These are phyloP conservation scores for Oegoconia quadripuncta DNA, from an alignment of 2,888 invertebrate genomes.

Conservation along the genomic window DNA sequence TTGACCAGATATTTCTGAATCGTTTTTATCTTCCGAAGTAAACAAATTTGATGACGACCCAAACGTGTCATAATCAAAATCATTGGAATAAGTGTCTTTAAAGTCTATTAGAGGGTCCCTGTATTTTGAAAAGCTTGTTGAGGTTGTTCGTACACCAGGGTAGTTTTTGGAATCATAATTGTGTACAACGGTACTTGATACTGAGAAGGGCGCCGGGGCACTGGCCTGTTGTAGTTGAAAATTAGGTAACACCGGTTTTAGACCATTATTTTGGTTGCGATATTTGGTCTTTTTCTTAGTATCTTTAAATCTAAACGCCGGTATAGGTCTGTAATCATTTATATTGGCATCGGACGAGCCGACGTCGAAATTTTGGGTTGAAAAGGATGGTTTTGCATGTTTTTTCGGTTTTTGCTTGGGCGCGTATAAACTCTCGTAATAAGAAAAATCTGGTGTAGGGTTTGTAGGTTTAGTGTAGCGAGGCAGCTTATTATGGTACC, in stretches of 20 bases:
- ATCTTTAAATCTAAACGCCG: slow-evolving; percentile 50
- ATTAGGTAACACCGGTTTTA: slow-evolving; percentile 31
- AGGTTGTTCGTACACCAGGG: slow-evolving; percentile 25
- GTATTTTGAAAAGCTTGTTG: slow-evolving; percentile 40
- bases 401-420: slow-evolving; percentile 42
- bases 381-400: slow-evolving; percentile 35
- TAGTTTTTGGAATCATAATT: slow-evolving; percentile 56
- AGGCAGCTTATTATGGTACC: slow-evolving; percentile 42
- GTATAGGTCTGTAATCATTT: slow-evolving; percentile 48
- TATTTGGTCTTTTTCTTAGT: slow-evolving; percentile 38
- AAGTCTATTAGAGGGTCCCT: slow-evolving; percentile 53
- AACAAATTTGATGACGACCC: slow-evolving; percentile 57
- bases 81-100: slow-evolving; percentile 51
- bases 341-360: slow-evolving; percentile 33
- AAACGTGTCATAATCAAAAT: slow-evolving; percentile 57
- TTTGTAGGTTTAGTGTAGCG: slow-evolving; percentile 45
- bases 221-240: slow-evolving; percentile 44
- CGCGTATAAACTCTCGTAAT: slow-evolving; percentile 61
- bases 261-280: slow-evolving; percentile 31
- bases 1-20: slow-evolving; percentile 32
- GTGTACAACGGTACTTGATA: slow-evolving; percentile 60
- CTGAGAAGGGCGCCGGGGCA: slow-evolving; percentile 50
- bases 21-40: slow-evolving; percentile 42
- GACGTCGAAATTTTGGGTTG: slow-evolving; percentile 27
- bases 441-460: slow-evolving; percentile 52